Evolutionary conservation across 1,140 invertebrate genomes (phyloP).

Genomic region (Meloidogyne hapla): DNA sequence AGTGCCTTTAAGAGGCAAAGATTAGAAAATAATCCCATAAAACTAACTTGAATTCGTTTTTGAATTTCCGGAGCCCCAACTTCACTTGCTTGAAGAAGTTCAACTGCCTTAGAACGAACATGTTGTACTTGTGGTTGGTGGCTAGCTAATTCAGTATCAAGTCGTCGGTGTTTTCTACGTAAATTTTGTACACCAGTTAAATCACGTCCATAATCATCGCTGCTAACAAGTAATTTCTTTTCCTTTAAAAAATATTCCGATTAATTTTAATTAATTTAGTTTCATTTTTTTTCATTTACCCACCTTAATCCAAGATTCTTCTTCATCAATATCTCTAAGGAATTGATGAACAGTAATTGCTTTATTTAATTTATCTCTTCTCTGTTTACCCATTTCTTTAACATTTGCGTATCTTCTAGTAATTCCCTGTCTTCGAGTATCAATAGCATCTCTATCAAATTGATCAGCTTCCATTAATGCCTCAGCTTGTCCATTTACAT

Average conservation of each 20-base stretch:
- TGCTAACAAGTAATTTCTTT: slow-evolving; percentile 78
- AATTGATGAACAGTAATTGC: slow-evolving; percentile 97
- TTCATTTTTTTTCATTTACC: slow-evolving; percentile 79
- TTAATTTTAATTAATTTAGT: neutral
- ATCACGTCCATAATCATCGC: slow-evolving; percentile 96
- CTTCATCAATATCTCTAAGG: slow-evolving; percentile 97
- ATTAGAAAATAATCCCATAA: neutral
- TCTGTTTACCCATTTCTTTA: slow-evolving; percentile 67
- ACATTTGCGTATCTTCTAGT: slow-evolving; percentile 82
- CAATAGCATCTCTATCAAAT: slow-evolving; percentile 87
- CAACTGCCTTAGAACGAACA: slow-evolving; percentile 91
- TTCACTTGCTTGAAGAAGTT: slow-evolving; percentile 91
- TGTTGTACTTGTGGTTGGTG: slow-evolving; percentile 95
- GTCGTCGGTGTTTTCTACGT: slow-evolving; percentile 94
- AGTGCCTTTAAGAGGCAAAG: slow-evolving; percentile 57
- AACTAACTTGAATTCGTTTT: slow-evolving; percentile 65
- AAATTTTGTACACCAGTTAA: slow-evolving; percentile 71
- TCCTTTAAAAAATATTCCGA: neutral
- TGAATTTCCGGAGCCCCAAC: slow-evolving; percentile 93
- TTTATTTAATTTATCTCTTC: slow-evolving; percentile 83
- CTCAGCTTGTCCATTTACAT: slow-evolving; percentile 87
- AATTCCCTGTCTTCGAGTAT: slow-evolving; percentile 83
- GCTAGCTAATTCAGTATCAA: slow-evolving; percentile 84
- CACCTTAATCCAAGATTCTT: slow-evolving; percentile 96
- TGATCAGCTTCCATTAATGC: slow-evolving; percentile 88